These are phyloP conservation scores for Lagorchestes hirsutus DNA, from an alignment of 2,797 vertebrate genomes.

Conservation along the genomic window DNA sequence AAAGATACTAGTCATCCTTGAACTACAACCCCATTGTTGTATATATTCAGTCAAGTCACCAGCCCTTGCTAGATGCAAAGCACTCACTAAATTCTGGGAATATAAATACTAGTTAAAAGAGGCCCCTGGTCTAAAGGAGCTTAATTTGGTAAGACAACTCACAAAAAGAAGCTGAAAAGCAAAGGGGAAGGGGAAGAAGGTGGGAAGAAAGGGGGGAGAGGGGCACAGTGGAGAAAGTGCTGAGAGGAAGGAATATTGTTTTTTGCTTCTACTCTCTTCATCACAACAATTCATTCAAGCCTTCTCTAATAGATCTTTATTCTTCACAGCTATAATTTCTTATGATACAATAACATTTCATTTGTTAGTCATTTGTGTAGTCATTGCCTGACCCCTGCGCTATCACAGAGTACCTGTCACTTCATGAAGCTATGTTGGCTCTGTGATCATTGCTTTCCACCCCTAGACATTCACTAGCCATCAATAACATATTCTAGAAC, in stretches of 20 bases:
- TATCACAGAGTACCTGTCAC: background rate
- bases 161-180: background rate
- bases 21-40: background rate
- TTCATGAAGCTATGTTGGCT: background rate
- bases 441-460: background rate
- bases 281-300: background rate
- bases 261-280: background rate
- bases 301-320: background rate
- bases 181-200: background rate
- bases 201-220: background rate
- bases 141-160: background rate
- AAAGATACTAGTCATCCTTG: background rate
- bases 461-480: background rate
- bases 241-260: background rate
- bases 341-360: background rate
- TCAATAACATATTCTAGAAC: background rate
- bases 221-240: background rate
- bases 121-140: background rate
- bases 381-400: background rate
- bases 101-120: background rate
- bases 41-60: background rate
- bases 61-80: background rate
- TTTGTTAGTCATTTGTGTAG: background rate
- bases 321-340: background rate
- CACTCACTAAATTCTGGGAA: background rate